Base-by-base conservation (phyloP, 2,888 invertebrate species). In the Lapara coniferarum region DNA sequence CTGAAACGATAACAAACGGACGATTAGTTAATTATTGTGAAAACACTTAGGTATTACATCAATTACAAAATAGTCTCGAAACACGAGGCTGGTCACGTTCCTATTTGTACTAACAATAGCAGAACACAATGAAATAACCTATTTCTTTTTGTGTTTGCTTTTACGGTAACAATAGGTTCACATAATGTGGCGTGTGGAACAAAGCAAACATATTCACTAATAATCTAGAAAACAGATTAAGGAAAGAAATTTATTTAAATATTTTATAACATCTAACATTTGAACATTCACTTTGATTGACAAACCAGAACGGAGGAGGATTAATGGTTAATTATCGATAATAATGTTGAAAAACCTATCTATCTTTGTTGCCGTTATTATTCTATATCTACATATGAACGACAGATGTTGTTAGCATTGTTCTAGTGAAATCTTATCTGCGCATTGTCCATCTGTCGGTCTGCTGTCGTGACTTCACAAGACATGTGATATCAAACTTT, bases 391-490 rank as follows among this genome's bases (percentile, higher is more conserved):
- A 68, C 68, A 74, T 75, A 73, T 71, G 74, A 74, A 69, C 71
- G 76, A 73, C 87, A 87, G 84, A 87, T 86, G 87, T 78, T 78
- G 71, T 57, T 71, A 74, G 81, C 83, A 85, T 88, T 89, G 88
- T 89, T 86, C 80, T 78, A 83, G 80, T 87, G 87, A 88, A 90
- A 89, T 89, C 85, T 87, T 87, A 91, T 89, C 89, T 86, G 78
- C 63, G 76, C 75, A 82, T 83, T 85, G 86, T 86, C 80, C 87
- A 89, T 87, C 84, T 89, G 88, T 80, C 75, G 73, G 78, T 75
- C 66, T 75, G 77, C 77, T 73, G 79, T 77, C 73, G 78, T 78
- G 77, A 76, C 78, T 77, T 76, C 73, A 70, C 73, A 72, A 77
- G 76, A 80, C 78, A 80, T 74, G 75, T 78, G 77, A 80, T 79